Percentiles rank a stretch among this genome's conserved stretches.
Evolutionary conservation across 1,140 invertebrate species (phyloP).

Genomic region (Neotoxoptera formosana): DNA sequence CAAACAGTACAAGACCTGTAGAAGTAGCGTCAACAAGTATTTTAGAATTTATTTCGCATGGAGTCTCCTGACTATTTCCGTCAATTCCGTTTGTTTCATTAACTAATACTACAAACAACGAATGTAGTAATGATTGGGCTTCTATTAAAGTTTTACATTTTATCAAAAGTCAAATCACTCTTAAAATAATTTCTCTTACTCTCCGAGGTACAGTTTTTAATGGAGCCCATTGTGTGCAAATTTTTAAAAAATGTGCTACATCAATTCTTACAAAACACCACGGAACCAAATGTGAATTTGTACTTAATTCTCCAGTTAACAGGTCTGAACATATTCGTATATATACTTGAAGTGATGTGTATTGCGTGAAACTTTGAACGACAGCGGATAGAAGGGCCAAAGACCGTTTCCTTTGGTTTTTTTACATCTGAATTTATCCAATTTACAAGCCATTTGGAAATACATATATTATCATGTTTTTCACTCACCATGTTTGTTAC

Average conservation of each 20-base stretch:
- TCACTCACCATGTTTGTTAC: not conserved
- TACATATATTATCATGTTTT: not conserved
- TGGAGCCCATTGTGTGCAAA: not conserved
- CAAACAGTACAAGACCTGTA: not conserved
- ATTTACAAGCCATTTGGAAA: not conserved
- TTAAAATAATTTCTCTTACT: not conserved
- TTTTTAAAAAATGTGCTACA: not conserved
- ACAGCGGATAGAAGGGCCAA: not conserved
- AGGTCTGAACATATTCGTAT: not conserved
- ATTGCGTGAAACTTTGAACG: slow-evolving; percentile 20
- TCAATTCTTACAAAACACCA: not conserved
- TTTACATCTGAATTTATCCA: not conserved
- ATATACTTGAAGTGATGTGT: not conserved
- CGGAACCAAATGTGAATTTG: not conserved
- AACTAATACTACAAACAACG: not conserved
- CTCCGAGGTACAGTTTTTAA: not conserved
- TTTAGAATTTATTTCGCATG: not conserved
- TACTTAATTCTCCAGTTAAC: not conserved
- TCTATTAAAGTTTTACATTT: not conserved
- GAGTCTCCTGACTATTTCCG: not conserved
- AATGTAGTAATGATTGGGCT: not conserved
- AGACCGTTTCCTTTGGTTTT: not conserved
- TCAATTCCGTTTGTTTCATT: slow-evolving; percentile 15
- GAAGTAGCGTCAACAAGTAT: not conserved
- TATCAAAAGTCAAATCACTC: not conserved